Evolutionary conservation across 2,113 vertebrate genomes (phyloP), one percentile per base, ranked within the genome.

Genomic region (Axis porcinus): DNA sequence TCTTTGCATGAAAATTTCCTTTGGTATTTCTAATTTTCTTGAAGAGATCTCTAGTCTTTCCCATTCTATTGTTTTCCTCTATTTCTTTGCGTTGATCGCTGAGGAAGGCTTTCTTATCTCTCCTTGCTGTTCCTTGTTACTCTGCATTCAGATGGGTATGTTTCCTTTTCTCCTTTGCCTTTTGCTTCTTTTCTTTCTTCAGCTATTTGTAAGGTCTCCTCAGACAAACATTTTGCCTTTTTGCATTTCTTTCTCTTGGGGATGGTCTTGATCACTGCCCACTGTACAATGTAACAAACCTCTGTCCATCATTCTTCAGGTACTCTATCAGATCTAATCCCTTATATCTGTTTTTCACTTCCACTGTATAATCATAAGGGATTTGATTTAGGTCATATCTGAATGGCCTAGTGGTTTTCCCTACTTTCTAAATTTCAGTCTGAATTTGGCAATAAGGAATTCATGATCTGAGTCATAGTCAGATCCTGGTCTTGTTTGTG

Each of bases 281-380:
- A 2, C 30, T 64, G 30, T 64, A n/a, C 30, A n/a, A 17, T 17
- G 15, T n/a, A 16, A 64, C 0, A 2, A n/a, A 64, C 30, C 30
- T 64, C 30, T n/a, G 62, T 64, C 30, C 62, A 17, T 64, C 0
- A 0, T 17, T 64, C 62, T 67, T 67, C 33, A 19, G 16, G 7
- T 2, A n/a, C 62, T 67, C 16, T 67, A 21, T 67, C 33, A 21
- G 64, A 36, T 70, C 17, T 70, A 70, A 6, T 70, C 17, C 17
- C n/a, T 70, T 70, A n/a, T 36, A 36, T 70, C n/a, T 70, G 36
- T 21, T 21, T 70, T 2, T 70, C 4, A 67, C 64, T 67, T 67
- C 9, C 17, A 70, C n/a, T 70, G n/a, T 70, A 36, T 70, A 70
- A 70, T 21, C 1, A 0, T 36, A 70, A 70, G n/a, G 17, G 64